These are phyloP conservation scores for Pandemis cinnamomeana DNA, from an alignment of 2,888 invertebrate genomes.

Conservation along the genomic window DNA sequence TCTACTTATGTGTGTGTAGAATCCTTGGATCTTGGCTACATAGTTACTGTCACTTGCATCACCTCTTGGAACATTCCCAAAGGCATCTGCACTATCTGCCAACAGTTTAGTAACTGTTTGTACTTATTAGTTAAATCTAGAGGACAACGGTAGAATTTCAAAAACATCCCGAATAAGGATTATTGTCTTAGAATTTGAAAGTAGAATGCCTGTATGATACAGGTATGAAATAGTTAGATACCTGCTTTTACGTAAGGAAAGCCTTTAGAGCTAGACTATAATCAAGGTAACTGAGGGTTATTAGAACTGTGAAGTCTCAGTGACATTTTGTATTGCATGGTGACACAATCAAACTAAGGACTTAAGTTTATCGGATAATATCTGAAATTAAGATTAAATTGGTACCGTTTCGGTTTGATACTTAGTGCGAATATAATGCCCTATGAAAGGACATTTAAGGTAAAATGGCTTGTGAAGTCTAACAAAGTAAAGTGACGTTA, in stretches of 20 bases:
- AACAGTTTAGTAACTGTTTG: conserved; percentile 20
- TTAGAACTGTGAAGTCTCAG: neutral
- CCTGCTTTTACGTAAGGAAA: too few species aligned
- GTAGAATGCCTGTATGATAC: neutral
- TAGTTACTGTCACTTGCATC: conserved; percentile 7
- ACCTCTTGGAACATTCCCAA: conserved; percentile 28
- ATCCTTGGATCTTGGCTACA: conserved; percentile 8
- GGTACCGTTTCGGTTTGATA: neutral
- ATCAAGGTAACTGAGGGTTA: neutral
- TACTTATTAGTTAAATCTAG: conserved; percentile 12
- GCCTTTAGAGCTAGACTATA: neutral
- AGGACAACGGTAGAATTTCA: neutral
- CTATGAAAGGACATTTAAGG: neutral
- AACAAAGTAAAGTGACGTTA: neutral
- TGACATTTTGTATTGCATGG: neutral
- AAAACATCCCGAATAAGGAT: neutral
- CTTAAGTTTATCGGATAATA: neutral
- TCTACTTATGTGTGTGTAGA: neutral
- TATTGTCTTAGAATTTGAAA: neutral
- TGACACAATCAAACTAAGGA: neutral
- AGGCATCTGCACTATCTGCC: conserved; percentile 26
- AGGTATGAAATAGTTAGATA: too few species aligned
- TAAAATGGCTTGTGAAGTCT: neutral
- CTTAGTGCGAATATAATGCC: neutral
- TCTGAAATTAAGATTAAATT: too few species aligned